These are phyloP conservation scores for Austrolebias charrua DNA, from an alignment of 2,797 vertebrate species.

Conservation along the genomic window DNA sequence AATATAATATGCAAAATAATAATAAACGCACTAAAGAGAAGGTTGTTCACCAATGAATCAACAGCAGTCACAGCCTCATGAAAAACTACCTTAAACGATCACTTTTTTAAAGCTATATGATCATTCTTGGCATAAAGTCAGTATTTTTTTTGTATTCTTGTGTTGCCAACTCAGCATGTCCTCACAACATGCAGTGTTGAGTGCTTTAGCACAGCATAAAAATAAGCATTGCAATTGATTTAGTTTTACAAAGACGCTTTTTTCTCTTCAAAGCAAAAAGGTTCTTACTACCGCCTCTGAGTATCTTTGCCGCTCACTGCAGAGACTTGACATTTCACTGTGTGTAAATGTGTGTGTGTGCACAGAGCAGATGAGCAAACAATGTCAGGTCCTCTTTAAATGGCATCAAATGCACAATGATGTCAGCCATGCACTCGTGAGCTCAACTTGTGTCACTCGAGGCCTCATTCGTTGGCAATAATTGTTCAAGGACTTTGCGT, in stretches of 20 bases:
- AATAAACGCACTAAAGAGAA: too few relatives aligned
- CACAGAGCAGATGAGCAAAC: slow-evolving; percentile 1
- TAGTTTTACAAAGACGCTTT: slow-evolving; percentile 12
- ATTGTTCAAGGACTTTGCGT: slow-evolving; percentile 20
- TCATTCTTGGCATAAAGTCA: slow-evolving; percentile 43
- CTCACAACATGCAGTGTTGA: slow-evolving; percentile 35
- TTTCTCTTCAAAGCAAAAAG: not conserved
- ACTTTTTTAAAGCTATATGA: slow-evolving; percentile 45
- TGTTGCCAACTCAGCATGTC: slow-evolving; percentile 54
- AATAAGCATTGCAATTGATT: slow-evolving; percentile 46
- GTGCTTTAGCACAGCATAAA: slow-evolving; percentile 41
- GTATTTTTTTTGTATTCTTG: slow-evolving; percentile 5
- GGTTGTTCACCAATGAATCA: too few relatives aligned
- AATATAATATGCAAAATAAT: too few relatives aligned
- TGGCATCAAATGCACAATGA: slow-evolving; percentile 1
- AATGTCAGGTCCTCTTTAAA: not conserved
- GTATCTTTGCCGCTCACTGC: slow-evolving; percentile 5
- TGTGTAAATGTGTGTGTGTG: not conserved
- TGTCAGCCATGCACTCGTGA: slow-evolving; percentile 1
- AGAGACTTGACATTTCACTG: not conserved
- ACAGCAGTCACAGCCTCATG: too few relatives aligned
- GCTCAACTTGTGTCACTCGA: slow-evolving; percentile 12
- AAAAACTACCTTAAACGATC: not conserved
- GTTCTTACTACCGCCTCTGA: not conserved
- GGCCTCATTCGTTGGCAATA: slow-evolving; percentile 18